phyloP scores from a whole-genome alignment of 2,888 invertebrate species.

The Euphydryas editha region DNA sequence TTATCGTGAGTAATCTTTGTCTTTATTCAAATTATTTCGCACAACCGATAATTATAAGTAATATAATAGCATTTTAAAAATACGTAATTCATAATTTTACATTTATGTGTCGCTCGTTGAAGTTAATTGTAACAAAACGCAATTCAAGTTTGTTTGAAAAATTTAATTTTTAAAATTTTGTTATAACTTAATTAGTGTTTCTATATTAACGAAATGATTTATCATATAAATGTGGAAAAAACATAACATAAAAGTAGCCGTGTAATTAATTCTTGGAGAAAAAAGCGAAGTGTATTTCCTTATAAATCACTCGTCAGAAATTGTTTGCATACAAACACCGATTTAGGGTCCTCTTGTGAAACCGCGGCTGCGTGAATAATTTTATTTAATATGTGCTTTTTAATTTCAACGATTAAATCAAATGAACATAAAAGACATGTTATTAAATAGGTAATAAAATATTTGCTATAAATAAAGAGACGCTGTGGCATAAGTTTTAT shows the following conservation, averaged over 20 bases:
- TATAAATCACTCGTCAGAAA: slow-evolving; percentile 39
- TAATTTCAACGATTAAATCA: neutral
- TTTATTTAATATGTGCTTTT: slow-evolving; percentile 18
- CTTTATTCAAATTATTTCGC: slow-evolving; percentile 3
- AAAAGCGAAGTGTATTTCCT: slow-evolving; percentile 32
- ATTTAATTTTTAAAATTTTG: slow-evolving; percentile 25
- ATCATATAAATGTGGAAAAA: slow-evolving; percentile 31
- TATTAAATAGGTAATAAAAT: neutral
- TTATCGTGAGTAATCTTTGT: neutral
- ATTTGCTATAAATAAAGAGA: no score
- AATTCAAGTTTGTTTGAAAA: slow-evolving; percentile 8
- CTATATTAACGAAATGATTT: slow-evolving; percentile 24
- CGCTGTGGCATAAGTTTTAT: no score
- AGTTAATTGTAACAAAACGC: slow-evolving; percentile 19
- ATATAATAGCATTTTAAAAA: slow-evolving; percentile 19
- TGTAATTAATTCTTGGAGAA: slow-evolving; percentile 31
- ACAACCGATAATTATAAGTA: slow-evolving; percentile 14
- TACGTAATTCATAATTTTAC: slow-evolving; percentile 12
- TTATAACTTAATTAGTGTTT: slow-evolving; percentile 33
- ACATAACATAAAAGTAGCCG: slow-evolving; percentile 29
- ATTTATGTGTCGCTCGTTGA: slow-evolving; percentile 16
- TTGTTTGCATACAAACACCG: slow-evolving; percentile 39
- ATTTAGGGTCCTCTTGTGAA: slow-evolving; percentile 32
- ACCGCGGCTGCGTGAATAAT: slow-evolving; percentile 15
- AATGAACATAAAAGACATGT: neutral